Conservation (phyloP, 2,113 vertebrate species). For the Australoheros scitulus region DNA sequence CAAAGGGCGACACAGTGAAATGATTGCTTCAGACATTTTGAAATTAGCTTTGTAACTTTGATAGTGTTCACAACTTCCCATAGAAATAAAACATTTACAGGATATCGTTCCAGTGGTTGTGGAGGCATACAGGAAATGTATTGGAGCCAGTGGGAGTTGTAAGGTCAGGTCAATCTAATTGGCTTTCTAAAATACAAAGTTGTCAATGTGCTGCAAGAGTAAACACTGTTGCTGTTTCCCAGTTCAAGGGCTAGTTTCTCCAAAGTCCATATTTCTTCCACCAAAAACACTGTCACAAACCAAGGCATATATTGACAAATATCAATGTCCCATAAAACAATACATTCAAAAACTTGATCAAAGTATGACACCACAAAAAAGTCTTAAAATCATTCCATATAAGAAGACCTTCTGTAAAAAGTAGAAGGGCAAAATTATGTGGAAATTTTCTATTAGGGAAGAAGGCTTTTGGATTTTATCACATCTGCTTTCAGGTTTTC, state of each 20-base stretch:
- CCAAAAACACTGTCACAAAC: not conserved
- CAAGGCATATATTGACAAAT: not conserved
- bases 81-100: constrained; percentile 30
- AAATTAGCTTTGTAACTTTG: constrained; percentile 47
- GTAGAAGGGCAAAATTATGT: no score
- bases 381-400: not conserved
- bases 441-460: no score
- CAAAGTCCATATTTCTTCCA: not conserved
- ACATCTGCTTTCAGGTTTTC: not conserved
- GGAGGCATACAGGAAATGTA: constrained; percentile 4
- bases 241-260: not conserved
- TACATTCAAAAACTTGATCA: not conserved
- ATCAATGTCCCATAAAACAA: not conserved
- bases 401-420: not conserved
- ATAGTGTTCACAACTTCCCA: not conserved
- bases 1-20: constrained; percentile 26
- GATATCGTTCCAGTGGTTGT: constrained; percentile 11
- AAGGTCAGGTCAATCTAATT: constrained; percentile 30
- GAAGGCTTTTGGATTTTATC: no score
- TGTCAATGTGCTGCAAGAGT: constrained; percentile 16
- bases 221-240: constrained; percentile 20
- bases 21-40: constrained; percentile 41
- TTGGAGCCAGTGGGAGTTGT: constrained; percentile 3
- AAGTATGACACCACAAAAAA: not conserved
- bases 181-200: constrained; percentile 28